Conservation (phyloP, 2,797 vertebrate genomes). For the Mastacembelus armatus region DNA sequence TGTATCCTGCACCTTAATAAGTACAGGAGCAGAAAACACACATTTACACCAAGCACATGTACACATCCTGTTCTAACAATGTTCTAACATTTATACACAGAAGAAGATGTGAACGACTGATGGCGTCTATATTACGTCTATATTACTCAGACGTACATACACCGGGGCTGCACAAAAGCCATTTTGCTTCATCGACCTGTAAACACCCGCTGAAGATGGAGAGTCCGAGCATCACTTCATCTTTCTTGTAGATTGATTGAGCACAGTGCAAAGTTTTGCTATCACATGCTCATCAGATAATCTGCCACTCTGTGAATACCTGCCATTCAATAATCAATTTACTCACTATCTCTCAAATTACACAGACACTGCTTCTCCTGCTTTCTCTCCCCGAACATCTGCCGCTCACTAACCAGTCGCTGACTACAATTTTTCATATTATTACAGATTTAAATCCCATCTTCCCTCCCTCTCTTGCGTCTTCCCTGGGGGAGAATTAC, state of each 20-base stretch:
- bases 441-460: constrained; percentile 23
- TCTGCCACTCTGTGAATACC: constrained; percentile 60
- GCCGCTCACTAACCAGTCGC: constrained; percentile 13
- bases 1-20: constrained; percentile 45
- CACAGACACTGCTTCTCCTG: constrained; percentile 14
- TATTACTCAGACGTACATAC: too few relatives aligned
- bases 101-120: neutral
- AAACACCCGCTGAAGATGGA: constrained; percentile 1
- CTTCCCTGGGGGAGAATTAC: constrained; percentile 33
- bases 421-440: constrained; percentile 18
- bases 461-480: neutral
- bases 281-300: constrained; percentile 54
- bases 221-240: constrained; percentile 36
- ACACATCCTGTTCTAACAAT: neutral
- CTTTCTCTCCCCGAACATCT: constrained; percentile 34
- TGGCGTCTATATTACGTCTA: too few relatives aligned
- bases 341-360: constrained; percentile 45
- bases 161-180: neutral
- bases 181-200: constrained; percentile 12
- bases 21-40: constrained; percentile 31
- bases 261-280: constrained; percentile 45
- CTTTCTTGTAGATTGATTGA: constrained; percentile 53
- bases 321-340: constrained; percentile 67
- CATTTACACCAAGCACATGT: neutral
- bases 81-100: neutral